These are phyloP conservation scores for Protomyctophum bolini DNA, from an alignment of 2,113 vertebrate genomes.

Conservation along the genomic window DNA sequence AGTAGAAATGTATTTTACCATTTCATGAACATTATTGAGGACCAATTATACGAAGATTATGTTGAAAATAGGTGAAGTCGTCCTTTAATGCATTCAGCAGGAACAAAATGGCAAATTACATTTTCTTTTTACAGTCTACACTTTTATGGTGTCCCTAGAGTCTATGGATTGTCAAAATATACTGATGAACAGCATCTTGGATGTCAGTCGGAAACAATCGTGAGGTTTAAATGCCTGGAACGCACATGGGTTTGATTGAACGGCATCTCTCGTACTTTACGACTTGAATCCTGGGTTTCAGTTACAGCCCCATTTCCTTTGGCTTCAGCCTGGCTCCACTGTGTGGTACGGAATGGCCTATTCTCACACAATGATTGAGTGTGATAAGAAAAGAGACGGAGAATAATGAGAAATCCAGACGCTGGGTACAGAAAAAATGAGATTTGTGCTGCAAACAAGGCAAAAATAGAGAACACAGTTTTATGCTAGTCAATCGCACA, in stretches of 20 bases:
- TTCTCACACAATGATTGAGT: conserved; percentile 28
- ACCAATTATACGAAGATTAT: too few species aligned
- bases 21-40: too few species aligned
- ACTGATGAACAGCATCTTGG: not conserved
- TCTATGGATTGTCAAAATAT: not conserved
- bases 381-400: conserved; percentile 32
- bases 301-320: conserved; percentile 17
- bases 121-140: not conserved
- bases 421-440: not conserved
- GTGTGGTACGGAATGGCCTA: conserved; percentile 10
- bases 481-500: not conserved
- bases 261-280: not conserved
- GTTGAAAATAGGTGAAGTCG: too few species aligned
- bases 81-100: not conserved
- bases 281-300: conserved; percentile 11
- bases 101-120: not conserved
- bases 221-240: not conserved
- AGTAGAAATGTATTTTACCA: too few species aligned
- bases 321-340: not conserved
- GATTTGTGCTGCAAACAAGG: not conserved
- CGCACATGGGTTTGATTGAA: not conserved
- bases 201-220: not conserved
- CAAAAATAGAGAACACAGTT: not conserved
- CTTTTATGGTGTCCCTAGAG: not conserved
- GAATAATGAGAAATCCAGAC: conserved; percentile 25